Base-by-base conservation (phyloP, 2,888 invertebrate species). In the Cyrtodaria siliqua region DNA sequence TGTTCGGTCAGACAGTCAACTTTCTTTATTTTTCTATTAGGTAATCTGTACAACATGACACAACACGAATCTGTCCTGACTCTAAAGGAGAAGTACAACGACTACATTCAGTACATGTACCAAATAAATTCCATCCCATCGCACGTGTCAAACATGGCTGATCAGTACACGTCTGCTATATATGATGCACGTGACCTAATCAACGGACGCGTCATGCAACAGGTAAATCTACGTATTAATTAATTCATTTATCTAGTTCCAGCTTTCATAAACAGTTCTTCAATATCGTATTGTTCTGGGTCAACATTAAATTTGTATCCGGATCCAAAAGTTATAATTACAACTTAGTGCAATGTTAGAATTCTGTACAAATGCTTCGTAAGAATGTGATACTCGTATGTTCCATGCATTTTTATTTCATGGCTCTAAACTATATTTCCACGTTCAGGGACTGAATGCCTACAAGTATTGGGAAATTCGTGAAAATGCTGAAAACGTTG, bases 391-490 rank as follows among this genome's bases (percentile, higher is more conserved):
- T n/a, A n/a, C n/a, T n/a, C n/a, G n/a, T n/a, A n/a, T n/a, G n/a
- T n/a, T n/a, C n/a, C n/a, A n/a, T n/a, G n/a, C n/a, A n/a, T n/a
- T n/a, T n/a, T n/a, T n/a, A n/a, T n/a, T n/a, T n/a, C n/a, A n/a
- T n/a, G n/a, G n/a, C n/a, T n/a, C n/a, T n/a, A n/a, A n/a, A n/a
- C n/a, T n/a, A n/a, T n/a, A n/a, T n/a, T n/a, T n/a, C n/a, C n/a
- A n/a, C n/a, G 67, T 74, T 14, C 64, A 88, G 88, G 83, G 78
- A 26, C 49, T 75, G 12, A 82, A 85, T 75, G 84, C 85, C 8
- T 86, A 82, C 71, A 85, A 86, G 67, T 86, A 79, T 69, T 84
- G 86, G 85, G 85, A 88, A 50, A 53, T 88, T 29, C 82, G 86
- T 20, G 83, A 86, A 63, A 82, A 85, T 56, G 49, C 78, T 0